Conservation (phyloP, 1,140 invertebrate genomes). For the Ditylenchus dipsaci region DNA sequence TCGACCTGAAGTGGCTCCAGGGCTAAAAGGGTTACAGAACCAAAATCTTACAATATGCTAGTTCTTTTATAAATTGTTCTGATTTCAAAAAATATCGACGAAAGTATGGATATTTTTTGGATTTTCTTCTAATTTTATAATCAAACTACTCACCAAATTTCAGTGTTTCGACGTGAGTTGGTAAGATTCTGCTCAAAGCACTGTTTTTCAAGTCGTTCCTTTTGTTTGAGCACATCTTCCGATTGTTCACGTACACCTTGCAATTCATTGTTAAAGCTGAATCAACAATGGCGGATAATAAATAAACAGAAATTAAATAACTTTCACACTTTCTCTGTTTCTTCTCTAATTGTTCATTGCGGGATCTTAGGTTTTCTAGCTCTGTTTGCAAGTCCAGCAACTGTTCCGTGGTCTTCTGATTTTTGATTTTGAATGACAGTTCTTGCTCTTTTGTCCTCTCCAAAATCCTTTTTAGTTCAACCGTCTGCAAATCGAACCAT, state of each 20-base stretch:
- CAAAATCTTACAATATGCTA: no score
- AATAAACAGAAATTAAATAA: not conserved
- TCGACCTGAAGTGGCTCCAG: no score
- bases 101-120: no score
- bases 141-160: not conserved
- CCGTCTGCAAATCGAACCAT: not conserved
- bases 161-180: not conserved
- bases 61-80: no score
- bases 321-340: slow-evolving; percentile 14
- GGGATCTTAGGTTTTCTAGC: slow-evolving; percentile 12
- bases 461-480: not conserved
- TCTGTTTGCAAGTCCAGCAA: slow-evolving; percentile 10
- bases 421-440: slow-evolving; percentile 6
- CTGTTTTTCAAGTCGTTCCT: slow-evolving; percentile 7
- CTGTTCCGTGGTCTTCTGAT: slow-evolving; percentile 17
- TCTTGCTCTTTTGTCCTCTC: not conserved
- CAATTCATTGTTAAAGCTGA: slow-evolving; percentile 15
- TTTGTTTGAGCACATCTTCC: slow-evolving; percentile 9
- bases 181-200: slow-evolving; percentile 1
- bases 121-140: no score
- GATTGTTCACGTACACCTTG: slow-evolving; percentile 12
- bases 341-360: slow-evolving; percentile 15
- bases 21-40: no score
- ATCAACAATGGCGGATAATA: not conserved
- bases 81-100: no score